These are phyloP conservation scores for Syngnathus floridae DNA, from an alignment of 2,113 vertebrate genomes.

Conservation along the genomic window DNA sequence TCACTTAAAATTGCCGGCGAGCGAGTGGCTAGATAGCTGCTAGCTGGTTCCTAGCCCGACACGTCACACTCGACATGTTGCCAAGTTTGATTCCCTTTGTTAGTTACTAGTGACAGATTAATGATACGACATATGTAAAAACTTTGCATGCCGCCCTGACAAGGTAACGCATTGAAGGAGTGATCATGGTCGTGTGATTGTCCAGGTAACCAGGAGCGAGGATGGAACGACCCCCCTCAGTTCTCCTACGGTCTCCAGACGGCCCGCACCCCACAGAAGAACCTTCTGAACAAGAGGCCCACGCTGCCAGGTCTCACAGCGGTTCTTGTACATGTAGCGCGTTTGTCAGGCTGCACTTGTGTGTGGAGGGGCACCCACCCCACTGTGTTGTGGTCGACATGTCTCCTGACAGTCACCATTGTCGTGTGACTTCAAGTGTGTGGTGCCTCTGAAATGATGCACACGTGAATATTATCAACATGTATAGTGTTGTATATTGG, in stretches of 20 bases:
- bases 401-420: background rate
- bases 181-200: background rate
- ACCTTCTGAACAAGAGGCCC: constrained; percentile 71
- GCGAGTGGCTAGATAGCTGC: no score
- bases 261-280: constrained; percentile 60
- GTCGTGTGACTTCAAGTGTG: background rate
- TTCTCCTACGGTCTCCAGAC: constrained; percentile 85
- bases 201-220: constrained; percentile 83
- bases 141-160: background rate
- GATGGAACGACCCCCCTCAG: constrained; percentile 96
- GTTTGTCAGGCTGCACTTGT: background rate
- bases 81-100: background rate
- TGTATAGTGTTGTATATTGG: no score
- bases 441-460: no score
- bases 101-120: background rate
- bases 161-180: background rate
- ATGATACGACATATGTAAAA: background rate
- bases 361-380: background rate
- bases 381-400: no score
- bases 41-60: background rate
- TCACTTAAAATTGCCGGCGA: background rate
- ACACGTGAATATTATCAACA: background rate
- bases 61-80: background rate
- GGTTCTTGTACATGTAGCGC: background rate
- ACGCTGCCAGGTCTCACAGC: constrained; percentile 47